phyloP scores from a whole-genome alignment of 2,888 invertebrate species.

The Dynastes grantii region DNA sequence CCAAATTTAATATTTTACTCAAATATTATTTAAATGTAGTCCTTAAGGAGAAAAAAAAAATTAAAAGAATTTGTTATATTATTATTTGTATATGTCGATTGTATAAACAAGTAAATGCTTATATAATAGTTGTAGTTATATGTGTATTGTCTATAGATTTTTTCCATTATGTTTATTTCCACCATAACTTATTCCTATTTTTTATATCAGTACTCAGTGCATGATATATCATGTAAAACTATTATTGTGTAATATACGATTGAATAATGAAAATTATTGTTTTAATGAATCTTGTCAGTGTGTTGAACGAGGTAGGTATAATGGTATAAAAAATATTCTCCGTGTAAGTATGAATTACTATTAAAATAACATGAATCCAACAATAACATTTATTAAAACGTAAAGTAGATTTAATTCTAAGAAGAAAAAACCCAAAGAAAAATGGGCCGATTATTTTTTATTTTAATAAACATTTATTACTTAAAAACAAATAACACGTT shows the following conservation, averaged over 20 bases:
- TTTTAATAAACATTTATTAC: too few relatives aligned
- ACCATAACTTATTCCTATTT: constrained; percentile 62
- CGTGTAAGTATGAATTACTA: too few relatives aligned
- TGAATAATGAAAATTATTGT: constrained; percentile 37
- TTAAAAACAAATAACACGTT: too few relatives aligned
- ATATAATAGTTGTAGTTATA: constrained; percentile 54
- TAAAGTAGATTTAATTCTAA: too few relatives aligned
- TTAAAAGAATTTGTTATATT: constrained; percentile 48
- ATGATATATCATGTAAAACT: constrained; percentile 61
- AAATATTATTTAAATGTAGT: constrained; percentile 51
- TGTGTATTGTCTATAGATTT: constrained; percentile 60
- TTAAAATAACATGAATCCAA: too few relatives aligned
- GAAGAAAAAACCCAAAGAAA: too few relatives aligned
- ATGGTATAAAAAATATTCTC: too few relatives aligned
- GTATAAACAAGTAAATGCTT: constrained; percentile 62
- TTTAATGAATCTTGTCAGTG: not conserved
- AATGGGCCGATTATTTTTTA: too few relatives aligned
- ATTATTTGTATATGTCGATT: constrained; percentile 64
- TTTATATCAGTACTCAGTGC: constrained; percentile 60
- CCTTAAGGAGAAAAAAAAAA: constrained; percentile 29
- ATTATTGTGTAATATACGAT: constrained; percentile 60
- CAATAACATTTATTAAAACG: too few relatives aligned
- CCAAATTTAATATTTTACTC: constrained; percentile 52
- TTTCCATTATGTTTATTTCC: constrained; percentile 58
- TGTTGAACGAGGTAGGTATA: too few relatives aligned